Base-by-base conservation (phyloP, 2,888 invertebrate genomes). In the Ornithoptera alexandrae region DNA sequence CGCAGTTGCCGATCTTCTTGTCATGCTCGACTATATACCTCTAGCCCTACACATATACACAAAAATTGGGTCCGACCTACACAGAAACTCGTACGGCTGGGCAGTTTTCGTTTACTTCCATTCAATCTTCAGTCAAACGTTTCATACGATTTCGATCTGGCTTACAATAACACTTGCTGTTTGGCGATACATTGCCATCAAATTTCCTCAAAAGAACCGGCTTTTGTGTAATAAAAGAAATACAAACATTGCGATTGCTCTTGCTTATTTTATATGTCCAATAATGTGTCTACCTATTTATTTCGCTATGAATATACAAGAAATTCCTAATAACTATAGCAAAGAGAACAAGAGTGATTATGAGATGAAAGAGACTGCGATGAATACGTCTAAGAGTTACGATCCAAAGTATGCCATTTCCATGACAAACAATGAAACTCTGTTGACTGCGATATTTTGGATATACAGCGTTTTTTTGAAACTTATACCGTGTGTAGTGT, bases 1-100 rank as follows among this genome's bases (percentile, higher is more conserved):
- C 15, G 98, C 98, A 0, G 96, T 98, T 4, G 97, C 98, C 4
- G 98, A 98, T 85, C 93, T 98, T 60, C 93, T 98, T 24, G 98
- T 98, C 56, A 98, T 98, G 96, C 93, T 98, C 78, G 97, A 97
- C 80, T 98, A 98, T 87, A 96, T 98, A 72, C 98, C 98, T 0
- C 97, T 97, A 82, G 95, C 97, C 1, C 94, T 96, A 70, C 97
- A 97, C 83, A 95, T 95, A 73, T 96, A 96, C 81, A 94, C 97
- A 24, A 93, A 94, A 63, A 90, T 93, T 30, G 90, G 91, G 6
- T 86, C 90, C 22, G 89, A 85, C 68, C 84, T 90, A 36, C 91
- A 92, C 73, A 82, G 84, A 39, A 89, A 92, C 76, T 90, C 91
- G 0, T 97, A 97, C 84, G 93, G 94, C 3, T 97, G 97, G 96